These are phyloP conservation scores for Alentia gelatinosa DNA, from an alignment of 2,888 invertebrate genomes.

Conservation along the genomic window DNA sequence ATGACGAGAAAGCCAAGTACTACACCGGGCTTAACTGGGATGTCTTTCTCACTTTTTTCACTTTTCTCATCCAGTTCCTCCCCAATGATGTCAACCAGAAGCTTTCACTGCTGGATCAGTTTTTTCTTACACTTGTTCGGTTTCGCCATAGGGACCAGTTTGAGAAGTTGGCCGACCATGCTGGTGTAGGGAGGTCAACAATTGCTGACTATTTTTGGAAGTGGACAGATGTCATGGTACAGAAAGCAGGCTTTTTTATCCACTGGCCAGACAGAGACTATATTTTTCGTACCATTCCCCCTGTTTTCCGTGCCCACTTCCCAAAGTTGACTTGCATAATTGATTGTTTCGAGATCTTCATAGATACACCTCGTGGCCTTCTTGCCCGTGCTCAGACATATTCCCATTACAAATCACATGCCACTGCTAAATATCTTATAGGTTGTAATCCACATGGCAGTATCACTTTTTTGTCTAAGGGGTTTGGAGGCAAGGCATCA, in stretches of 20 bases:
- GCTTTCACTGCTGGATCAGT: neutral
- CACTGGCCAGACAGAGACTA: slow-evolving; percentile 33
- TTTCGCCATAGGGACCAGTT: neutral
- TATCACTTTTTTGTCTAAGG: slow-evolving; percentile 23
- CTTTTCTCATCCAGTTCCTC: neutral
- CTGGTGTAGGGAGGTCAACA: neutral
- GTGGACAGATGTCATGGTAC: neutral
- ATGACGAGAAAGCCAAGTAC: neutral
- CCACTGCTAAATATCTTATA: slow-evolving; percentile 12
- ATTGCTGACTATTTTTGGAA: neutral
- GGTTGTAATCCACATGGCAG: neutral
- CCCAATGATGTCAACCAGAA: neutral
- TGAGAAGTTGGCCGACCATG: neutral
- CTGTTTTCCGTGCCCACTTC: neutral
- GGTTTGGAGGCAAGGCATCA: slow-evolving; percentile 51
- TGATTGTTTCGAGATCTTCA: slow-evolving; percentile 50
- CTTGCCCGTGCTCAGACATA: neutral
- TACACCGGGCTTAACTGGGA: slow-evolving; percentile 15
- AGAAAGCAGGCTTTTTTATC: neutral
- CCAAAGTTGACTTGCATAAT: slow-evolving; percentile 34
- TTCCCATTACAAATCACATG: neutral
- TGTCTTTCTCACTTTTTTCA: neutral
- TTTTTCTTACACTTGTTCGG: neutral
- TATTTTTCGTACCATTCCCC: neutral
- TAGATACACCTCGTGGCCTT: neutral